phyloP scores from a whole-genome alignment of 1,140 invertebrate species.

The Platyscapa corneri region DNA sequence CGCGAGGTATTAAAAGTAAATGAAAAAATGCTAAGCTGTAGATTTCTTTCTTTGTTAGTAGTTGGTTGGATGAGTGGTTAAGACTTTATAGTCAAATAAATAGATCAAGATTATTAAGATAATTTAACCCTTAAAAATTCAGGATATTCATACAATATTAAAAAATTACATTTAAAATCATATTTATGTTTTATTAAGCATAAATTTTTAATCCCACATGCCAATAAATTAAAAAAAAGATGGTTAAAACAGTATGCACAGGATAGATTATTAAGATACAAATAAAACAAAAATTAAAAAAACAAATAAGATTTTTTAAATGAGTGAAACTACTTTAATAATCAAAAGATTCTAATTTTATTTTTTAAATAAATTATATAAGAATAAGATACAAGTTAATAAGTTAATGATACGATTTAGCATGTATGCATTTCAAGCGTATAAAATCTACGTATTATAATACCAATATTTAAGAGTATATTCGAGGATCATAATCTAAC shows the following conservation, averaged over 20 bases:
- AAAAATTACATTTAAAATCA: not conserved
- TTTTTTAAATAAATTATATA: constrained; percentile 10
- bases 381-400: constrained; percentile 42
- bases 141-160: not conserved
- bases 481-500: constrained; percentile 77
- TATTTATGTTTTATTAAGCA: no score
- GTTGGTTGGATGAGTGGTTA: constrained; percentile 75
- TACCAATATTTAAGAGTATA: constrained; percentile 18
- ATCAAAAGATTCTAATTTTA: constrained; percentile 5
- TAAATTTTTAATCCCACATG: constrained; percentile 24
- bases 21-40: constrained; percentile 46
- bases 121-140: not conserved
- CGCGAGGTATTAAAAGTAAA: not conserved
- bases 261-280: not conserved
- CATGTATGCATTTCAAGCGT: constrained; percentile 33
- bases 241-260: no score
- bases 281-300: no score
- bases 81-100: constrained; percentile 61
- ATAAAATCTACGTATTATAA: constrained; percentile 37
- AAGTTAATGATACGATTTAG: constrained; percentile 29
- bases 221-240: not conserved
- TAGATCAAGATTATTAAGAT: constrained; percentile 1
- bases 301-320: not conserved
- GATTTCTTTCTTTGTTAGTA: constrained; percentile 65
- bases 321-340: constrained; percentile 1